Evolutionary conservation across 2,888 invertebrate genomes (phyloP), one percentile per base, ranked within the genome.

Genomic region (Hirtodrosophila trivittata): DNA sequence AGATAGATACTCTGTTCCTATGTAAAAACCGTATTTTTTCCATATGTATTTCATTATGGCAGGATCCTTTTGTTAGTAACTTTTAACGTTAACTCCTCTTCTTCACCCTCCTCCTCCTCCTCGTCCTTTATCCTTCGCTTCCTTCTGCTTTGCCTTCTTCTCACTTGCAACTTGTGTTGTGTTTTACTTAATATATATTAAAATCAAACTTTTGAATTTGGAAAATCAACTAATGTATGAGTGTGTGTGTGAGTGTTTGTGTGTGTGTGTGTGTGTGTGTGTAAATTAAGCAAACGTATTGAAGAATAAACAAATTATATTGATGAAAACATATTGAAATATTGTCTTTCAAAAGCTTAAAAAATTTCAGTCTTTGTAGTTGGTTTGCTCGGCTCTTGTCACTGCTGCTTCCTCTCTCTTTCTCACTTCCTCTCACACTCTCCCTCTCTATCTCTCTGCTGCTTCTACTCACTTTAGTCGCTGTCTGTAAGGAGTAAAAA

Each of bases 341-440:
- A 90, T 90, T 90, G 90, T 90, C 90, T 84, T 87, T 90, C 88
- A 89, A 90, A 90, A 90, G 90, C 90, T 90, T 90, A 89, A 90
- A 89, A 89, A 90, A 88, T 89, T 90, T 90, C 90, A 90, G 90
- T 90, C 90, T 90, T 90, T 90, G 88, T 90, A 87, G 84, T 80
- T 81, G 74, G 67, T 78, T 21, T 80, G 84, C 68, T 72, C 68
- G 70, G 67, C 69, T 66, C 52, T 64, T 75, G 71, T 75, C 72
- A 67, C 68, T 75, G 68, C 73, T 73, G 16, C 38, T 38, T 13
- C 38, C 8, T 12, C 35, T 39, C 42, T 51, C 14, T 42, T 26
- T 35, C 18, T 28, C 10, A 46, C 38, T 38, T 6, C 18, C 8
- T 35, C 35, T 42, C 67, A 67, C 66, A 60, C 62, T 78, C 47